Conservation (phyloP, 2,113 vertebrate genomes). For the Oncorhynchus clarkii region DNA sequence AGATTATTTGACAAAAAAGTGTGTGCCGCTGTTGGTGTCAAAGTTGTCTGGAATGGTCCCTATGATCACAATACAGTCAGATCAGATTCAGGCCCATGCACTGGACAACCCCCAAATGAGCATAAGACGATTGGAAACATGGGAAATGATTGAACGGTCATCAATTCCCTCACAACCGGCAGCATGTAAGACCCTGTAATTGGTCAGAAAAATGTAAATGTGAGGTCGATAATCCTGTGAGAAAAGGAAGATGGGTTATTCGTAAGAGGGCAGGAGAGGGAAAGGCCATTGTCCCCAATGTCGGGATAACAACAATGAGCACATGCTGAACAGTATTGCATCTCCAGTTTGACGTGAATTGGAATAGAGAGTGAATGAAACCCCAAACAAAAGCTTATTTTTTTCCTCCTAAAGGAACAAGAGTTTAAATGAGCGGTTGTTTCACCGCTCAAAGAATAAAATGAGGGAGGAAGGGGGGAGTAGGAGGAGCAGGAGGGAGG, state of each 20-base stretch:
- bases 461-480: not conserved
- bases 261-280: conserved; percentile 43
- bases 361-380: conserved; percentile 34
- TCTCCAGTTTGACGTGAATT: conserved; percentile 53
- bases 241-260: conserved; percentile 24
- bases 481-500: conserved; percentile 25
- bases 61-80: not conserved
- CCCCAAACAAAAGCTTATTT: conserved; percentile 52
- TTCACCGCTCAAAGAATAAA: conserved; percentile 26
- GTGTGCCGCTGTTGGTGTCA: not conserved
- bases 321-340: conserved; percentile 50
- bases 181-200: conserved; percentile 38
- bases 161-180: conserved; percentile 37
- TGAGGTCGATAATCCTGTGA: conserved; percentile 40
- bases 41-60: not conserved
- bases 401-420: conserved; percentile 36
- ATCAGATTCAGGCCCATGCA: not conserved
- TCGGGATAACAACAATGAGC: conserved; percentile 57
- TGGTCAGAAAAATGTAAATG: conserved; percentile 54
- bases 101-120: conserved; percentile 44
- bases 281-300: conserved; percentile 23
- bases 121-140: conserved; percentile 48
- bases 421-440: conserved; percentile 39
- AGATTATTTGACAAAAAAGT: not conserved
- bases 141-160: conserved; percentile 33